phyloP scores from a whole-genome alignment of 2,797 vertebrate species.

The Chromis chromis region DNA sequence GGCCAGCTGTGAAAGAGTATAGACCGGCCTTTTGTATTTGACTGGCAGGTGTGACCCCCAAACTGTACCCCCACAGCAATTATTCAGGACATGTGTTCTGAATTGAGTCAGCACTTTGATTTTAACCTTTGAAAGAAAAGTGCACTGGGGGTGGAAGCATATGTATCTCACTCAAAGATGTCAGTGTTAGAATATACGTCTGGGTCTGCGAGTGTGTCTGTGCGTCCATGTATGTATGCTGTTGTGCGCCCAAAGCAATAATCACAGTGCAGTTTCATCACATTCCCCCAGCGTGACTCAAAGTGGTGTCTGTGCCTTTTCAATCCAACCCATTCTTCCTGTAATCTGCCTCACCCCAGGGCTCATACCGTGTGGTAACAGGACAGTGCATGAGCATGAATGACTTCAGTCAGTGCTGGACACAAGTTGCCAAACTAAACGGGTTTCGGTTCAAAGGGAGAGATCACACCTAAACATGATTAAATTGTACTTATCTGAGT shows the following conservation, averaged over 20 bases:
- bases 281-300: slow-evolving; percentile 82
- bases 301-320: slow-evolving; percentile 70
- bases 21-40: slow-evolving; percentile 74
- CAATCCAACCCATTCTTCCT: slow-evolving; percentile 73
- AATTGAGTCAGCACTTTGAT: slow-evolving; percentile 60
- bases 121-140: slow-evolving; percentile 46
- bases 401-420: slow-evolving; percentile 23
- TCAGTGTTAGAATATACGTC: not conserved
- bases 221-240: slow-evolving; percentile 26
- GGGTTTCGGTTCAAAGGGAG: slow-evolving; percentile 15
- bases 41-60: slow-evolving; percentile 78
- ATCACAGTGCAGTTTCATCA: slow-evolving; percentile 83
- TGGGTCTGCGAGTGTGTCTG: not conserved
- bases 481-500: not conserved
- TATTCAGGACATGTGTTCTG: slow-evolving; percentile 47
- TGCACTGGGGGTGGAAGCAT: not conserved
- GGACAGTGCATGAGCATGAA: slow-evolving; percentile 22
- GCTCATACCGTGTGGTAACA: slow-evolving; percentile 51
- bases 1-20: slow-evolving; percentile 72
- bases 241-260: slow-evolving; percentile 44
- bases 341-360: slow-evolving; percentile 68
- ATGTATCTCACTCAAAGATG: slow-evolving; percentile 43
- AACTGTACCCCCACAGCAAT: slow-evolving; percentile 22
- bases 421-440: slow-evolving; percentile 28
- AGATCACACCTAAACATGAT: slow-evolving; percentile 4